These are phyloP conservation scores for Clamator glandarius DNA, from an alignment of 2,797 vertebrate genomes.

Conservation along the genomic window DNA sequence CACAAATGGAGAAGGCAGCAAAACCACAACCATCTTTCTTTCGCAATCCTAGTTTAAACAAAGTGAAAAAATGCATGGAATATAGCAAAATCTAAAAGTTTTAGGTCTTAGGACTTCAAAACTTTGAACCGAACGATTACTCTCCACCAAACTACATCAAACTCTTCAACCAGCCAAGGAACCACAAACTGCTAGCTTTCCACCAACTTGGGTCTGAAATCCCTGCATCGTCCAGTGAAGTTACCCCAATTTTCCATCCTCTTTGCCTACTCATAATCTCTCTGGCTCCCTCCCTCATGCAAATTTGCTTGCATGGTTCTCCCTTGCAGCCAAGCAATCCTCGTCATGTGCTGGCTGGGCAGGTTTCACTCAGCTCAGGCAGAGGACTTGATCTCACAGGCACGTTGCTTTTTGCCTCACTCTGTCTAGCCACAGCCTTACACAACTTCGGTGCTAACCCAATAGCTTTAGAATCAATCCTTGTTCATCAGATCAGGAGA, in stretches of 20 bases:
- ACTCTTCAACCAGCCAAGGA: neutral
- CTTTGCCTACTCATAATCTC: neutral
- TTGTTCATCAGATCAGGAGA: neutral
- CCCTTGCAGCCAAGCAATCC: neutral
- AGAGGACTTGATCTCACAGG: neutral
- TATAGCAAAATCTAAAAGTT: neutral
- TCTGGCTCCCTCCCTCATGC: neutral
- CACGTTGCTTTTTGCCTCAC: fast-evolving
- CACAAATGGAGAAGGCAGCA: neutral
- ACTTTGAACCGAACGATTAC: neutral
- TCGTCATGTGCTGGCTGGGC: fast-evolving
- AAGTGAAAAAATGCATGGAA: neutral
- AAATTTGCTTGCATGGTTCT: fast-evolving
- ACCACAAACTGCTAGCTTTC: neutral
- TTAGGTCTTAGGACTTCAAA: neutral
- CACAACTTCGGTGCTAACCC: fast-evolving
- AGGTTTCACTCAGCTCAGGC: neutral
- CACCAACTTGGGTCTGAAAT: neutral
- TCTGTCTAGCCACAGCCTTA: neutral
- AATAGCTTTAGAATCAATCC: neutral
- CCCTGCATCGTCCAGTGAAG: neutral
- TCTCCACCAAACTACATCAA: neutral
- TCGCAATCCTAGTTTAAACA: neutral
- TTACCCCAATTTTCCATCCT: neutral
- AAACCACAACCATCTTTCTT: neutral